Evolutionary conservation across 30 jellyfish, hydroid and myxozoan genomes (phyloP).

Genomic region (Aurelia coerulea): DNA sequence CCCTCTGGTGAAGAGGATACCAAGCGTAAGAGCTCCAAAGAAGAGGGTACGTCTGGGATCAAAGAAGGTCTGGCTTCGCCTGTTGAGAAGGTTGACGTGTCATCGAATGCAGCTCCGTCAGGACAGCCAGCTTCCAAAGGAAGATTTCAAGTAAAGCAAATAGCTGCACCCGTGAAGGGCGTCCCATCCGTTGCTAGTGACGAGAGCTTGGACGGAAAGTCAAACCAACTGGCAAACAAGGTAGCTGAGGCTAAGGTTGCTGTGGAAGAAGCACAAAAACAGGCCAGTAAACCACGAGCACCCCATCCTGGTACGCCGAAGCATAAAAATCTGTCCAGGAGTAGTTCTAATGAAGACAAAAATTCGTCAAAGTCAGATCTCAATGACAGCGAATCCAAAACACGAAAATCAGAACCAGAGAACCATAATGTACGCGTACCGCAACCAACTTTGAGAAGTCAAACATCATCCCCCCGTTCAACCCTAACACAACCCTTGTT

Average conservation of each 20-base stretch:
- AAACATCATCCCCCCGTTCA: constrained; percentile 1
- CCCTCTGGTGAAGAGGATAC: too few species aligned
- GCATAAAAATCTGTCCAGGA: neutral
- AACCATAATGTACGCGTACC: neutral
- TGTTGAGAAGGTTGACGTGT: too few species aligned
- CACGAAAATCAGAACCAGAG: neutral
- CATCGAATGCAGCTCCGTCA: neutral
- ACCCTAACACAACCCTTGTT: constrained; percentile 22
- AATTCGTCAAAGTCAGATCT: neutral
- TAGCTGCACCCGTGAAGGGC: neutral
- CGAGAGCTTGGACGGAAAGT: neutral
- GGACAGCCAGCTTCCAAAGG: constrained; percentile 19
- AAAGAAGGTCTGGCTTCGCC: too few species aligned
- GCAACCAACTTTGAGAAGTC: neutral
- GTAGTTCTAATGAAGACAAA: neutral
- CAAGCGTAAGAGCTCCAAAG: too few species aligned
- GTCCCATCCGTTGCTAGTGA: neutral
- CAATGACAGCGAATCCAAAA: neutral
- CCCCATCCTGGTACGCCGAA: neutral
- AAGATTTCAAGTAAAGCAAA: constrained; percentile 43
- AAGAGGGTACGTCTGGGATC: too few species aligned
- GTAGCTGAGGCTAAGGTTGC: neutral
- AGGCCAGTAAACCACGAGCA: neutral
- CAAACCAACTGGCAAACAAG: neutral
- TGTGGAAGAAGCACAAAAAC: neutral